Percentiles rank a stretch among this genome's conserved stretches.
These are phyloP conservation scores for Colius striatus DNA, from an alignment of 2,113 vertebrate genomes.

Conservation along the genomic window DNA sequence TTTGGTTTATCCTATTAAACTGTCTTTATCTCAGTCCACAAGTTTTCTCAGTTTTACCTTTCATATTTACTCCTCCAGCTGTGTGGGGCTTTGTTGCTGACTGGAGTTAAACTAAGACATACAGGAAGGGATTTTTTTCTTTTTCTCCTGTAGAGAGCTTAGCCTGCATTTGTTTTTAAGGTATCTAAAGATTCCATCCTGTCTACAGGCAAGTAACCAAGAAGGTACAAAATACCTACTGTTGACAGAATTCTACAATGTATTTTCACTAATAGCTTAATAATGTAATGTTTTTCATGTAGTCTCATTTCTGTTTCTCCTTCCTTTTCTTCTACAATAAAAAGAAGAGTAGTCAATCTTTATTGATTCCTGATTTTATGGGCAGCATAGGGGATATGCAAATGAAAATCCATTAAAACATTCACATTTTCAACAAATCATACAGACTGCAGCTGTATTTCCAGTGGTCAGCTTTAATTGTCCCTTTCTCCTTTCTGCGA, in stretches of 20 bases:
- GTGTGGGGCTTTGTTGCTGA: accelerated
- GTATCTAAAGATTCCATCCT: neutral
- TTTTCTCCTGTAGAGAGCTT: neutral
- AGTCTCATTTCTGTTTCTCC: neutral
- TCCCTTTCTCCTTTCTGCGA: conserved; percentile 19
- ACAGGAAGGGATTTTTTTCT: neutral
- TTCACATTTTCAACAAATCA: neutral
- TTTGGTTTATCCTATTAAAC: neutral
- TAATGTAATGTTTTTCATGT: neutral
- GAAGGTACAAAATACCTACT: neutral
- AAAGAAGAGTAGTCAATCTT: neutral
- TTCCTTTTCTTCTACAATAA: neutral
- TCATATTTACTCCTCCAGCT: neutral
- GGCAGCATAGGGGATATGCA: neutral
- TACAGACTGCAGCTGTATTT: neutral
- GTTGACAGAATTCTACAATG: neutral
- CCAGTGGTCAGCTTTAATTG: conserved; percentile 9
- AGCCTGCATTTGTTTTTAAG: neutral
- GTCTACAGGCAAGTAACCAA: neutral
- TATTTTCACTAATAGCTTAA: neutral
- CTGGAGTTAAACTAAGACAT: accelerated
- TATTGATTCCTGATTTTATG: conserved; percentile 32
- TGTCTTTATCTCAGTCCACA: neutral
- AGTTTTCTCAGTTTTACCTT: neutral
- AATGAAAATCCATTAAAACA: conserved; percentile 22